phyloP scores from a whole-genome alignment of 2,113 vertebrate genomes.

The Poeciliopsis prolifica region DNA sequence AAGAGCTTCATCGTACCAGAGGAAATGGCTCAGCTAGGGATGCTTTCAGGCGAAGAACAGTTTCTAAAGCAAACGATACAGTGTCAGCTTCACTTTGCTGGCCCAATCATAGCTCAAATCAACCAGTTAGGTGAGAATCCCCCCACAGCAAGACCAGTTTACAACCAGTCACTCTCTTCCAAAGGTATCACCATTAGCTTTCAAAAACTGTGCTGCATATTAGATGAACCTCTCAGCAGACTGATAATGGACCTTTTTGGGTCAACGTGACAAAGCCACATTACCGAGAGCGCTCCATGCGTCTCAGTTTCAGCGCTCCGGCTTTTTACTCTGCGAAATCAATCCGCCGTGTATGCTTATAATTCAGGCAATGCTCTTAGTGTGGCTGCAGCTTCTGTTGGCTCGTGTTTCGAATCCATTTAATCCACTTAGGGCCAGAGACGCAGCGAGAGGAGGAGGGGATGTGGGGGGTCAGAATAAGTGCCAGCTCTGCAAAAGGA shows the following conservation, averaged over 20 bases:
- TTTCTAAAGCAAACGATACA: background rate
- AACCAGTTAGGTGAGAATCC: background rate
- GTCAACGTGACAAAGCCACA: conserved; percentile 11
- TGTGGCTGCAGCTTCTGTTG: conserved; percentile 49
- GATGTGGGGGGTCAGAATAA: conserved; percentile 5
- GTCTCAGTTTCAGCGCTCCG: conserved; percentile 35
- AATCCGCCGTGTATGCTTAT: conserved; percentile 58
- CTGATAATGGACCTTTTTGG: conserved; percentile 22
- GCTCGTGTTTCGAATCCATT: conserved; percentile 67
- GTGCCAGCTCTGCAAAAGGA: conserved; percentile 12
- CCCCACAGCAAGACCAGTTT: background rate
- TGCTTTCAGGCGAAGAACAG: background rate
- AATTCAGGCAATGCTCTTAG: conserved; percentile 64
- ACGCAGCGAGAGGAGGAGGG: conserved; percentile 8
- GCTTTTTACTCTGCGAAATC: conserved; percentile 56
- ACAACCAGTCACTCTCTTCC: background rate
- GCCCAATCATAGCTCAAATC: background rate
- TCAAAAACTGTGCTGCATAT: background rate
- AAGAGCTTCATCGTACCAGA: background rate
- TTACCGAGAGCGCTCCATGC: conserved; percentile 23
- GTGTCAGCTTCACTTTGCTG: background rate
- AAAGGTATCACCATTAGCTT: conserved; percentile 1
- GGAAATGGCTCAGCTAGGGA: background rate
- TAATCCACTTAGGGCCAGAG: conserved; percentile 70
- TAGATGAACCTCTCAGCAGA: conserved; percentile 3